phyloP scores from a whole-genome alignment of 2,797 vertebrate species.

The Bovichtus diacanthus region DNA sequence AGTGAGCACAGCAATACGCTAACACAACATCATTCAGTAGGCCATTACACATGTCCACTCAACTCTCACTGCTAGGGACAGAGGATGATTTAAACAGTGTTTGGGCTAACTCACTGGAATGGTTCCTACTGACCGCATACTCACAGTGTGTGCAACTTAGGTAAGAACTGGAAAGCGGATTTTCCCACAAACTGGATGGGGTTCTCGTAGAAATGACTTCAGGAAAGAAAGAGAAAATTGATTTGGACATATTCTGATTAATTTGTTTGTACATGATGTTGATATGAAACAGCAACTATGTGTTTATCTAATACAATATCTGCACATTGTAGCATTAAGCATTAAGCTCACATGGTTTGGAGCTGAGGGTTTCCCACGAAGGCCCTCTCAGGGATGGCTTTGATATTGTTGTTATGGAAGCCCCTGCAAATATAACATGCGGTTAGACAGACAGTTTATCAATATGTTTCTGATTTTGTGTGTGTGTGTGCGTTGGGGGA shows the following conservation, averaged over 20 bases:
- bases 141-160: constrained; percentile 96
- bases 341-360: constrained; percentile 92
- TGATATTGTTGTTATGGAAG: constrained; percentile 98
- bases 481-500: constrained; percentile 21
- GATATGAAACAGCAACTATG: constrained; percentile 36
- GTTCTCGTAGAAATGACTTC: constrained; percentile 96
- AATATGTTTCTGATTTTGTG: constrained; percentile 58
- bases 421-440: constrained; percentile 84
- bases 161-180: constrained; percentile 95
- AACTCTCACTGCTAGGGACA: constrained; percentile 70
- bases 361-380: constrained; percentile 95
- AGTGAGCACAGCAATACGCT: constrained; percentile 67
- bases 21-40: constrained; percentile 82
- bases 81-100: constrained; percentile 79
- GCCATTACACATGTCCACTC: constrained; percentile 78
- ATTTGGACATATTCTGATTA: background rate
- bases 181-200: constrained; percentile 96
- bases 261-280: constrained; percentile 30
- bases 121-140: constrained; percentile 79
- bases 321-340: constrained; percentile 5
- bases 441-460: constrained; percentile 42
- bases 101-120: constrained; percentile 71
- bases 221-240: constrained; percentile 16
- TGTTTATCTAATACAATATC: constrained; percentile 35
- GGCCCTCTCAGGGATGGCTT: constrained; percentile 93